Conservation (phyloP, 2,888 invertebrate genomes). For the Allacma fusca region DNA sequence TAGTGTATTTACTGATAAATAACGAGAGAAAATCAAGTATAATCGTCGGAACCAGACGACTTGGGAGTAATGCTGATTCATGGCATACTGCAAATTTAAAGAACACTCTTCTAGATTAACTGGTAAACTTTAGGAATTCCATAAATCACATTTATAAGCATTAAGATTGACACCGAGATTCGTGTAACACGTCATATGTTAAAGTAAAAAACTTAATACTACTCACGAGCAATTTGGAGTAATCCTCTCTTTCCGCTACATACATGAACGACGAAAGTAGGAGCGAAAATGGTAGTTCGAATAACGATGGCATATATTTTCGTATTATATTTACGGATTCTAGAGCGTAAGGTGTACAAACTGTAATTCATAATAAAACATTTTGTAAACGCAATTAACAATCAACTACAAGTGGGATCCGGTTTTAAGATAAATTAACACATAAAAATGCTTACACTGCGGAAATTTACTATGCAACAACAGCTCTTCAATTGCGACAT, state of each 20-base stretch:
- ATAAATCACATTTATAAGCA: too few species aligned
- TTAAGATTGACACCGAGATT: too few species aligned
- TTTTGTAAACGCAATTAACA: too few species aligned
- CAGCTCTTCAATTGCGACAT: slow-evolving; percentile 80
- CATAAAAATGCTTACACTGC: slow-evolving; percentile 58
- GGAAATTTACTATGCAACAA: slow-evolving; percentile 66
- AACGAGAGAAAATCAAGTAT: slow-evolving; percentile 88
- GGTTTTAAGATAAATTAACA: too few species aligned
- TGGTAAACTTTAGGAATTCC: not conserved
- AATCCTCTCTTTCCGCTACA: slow-evolving; percentile 50
- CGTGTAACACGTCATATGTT: too few species aligned
- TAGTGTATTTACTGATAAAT: slow-evolving; percentile 88
- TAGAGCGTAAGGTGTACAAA: slow-evolving; percentile 82
- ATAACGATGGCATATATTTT: slow-evolving; percentile 79
- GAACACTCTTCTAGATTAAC: slow-evolving; percentile 8
- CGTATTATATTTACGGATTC: slow-evolving; percentile 85
- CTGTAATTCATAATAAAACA: slow-evolving; percentile 68
- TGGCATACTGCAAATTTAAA: slow-evolving; percentile 72
- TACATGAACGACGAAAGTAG: slow-evolving; percentile 63
- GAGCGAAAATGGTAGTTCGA: slow-evolving; percentile 85
- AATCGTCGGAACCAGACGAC: slow-evolving; percentile 93
- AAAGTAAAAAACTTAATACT: not conserved
- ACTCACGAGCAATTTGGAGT: slow-evolving; percentile 51
- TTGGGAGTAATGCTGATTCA: slow-evolving; percentile 89
- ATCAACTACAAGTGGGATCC: too few species aligned